Evolutionary conservation across 2,113 vertebrate genomes (phyloP).

Genomic region (Sapayoa aenigma): DNA sequence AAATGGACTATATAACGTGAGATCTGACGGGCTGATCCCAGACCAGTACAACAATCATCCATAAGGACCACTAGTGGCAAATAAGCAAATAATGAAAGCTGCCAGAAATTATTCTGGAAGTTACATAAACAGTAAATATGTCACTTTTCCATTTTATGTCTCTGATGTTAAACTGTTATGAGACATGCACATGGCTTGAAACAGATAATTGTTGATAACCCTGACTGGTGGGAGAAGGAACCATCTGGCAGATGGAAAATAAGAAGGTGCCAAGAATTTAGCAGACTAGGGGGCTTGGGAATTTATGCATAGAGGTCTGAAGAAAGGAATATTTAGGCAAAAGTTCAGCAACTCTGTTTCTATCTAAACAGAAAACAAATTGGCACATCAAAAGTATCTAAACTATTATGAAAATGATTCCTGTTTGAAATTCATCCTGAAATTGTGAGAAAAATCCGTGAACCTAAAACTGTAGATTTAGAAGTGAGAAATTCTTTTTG

Average conservation of each 20-base stretch:
- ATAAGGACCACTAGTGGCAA: background rate
- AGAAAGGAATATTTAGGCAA: conserved; percentile 25
- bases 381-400: background rate
- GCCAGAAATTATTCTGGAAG: background rate
- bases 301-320: conserved; percentile 20
- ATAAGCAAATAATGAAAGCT: background rate
- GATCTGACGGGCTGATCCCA: background rate
- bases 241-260: conserved; percentile 48
- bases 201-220: conserved; percentile 48
- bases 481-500: background rate
- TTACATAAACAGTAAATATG: conserved; percentile 8
- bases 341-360: conserved; percentile 8
- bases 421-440: background rate
- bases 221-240: conserved; percentile 40
- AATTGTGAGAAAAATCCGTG: background rate
- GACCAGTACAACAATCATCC: background rate
- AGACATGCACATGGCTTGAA: background rate
- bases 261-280: conserved; percentile 32
- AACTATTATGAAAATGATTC: background rate
- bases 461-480: background rate
- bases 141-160: conserved; percentile 10
- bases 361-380: background rate
- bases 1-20: background rate
- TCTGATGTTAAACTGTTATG: conserved; percentile 32
- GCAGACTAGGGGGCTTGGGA: background rate